A percentile compares a stretch with the other conserved stretches of the same genome.
These are phyloP conservation scores for Pseudomyrmex dendroicus DNA, from an alignment of 1,140 invertebrate genomes.

Conservation along the genomic window DNA sequence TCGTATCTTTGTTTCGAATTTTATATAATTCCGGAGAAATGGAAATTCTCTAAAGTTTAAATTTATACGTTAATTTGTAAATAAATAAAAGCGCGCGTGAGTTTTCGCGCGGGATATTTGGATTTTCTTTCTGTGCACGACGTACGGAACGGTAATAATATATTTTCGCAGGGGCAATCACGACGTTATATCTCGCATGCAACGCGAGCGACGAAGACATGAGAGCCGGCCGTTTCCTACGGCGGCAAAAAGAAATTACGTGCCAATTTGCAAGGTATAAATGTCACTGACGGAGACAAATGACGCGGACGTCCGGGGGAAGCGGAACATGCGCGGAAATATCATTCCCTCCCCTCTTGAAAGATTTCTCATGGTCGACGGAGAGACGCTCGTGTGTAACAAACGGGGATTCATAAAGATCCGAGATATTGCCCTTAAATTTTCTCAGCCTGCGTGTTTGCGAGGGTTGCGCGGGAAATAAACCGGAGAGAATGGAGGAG, in stretches of 20 bases:
- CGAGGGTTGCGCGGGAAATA: background rate
- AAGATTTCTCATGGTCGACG: constrained; percentile 39
- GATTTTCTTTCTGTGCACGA: background rate
- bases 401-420: constrained; percentile 54
- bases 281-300: constrained; percentile 49
- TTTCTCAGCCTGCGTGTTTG: constrained; percentile 1
- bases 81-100: background rate
- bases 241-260: constrained; percentile 35
- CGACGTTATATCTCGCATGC: background rate
- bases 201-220: background rate
- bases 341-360: constrained; percentile 41
- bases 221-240: constrained; percentile 10
- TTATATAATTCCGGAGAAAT: constrained; percentile 18
- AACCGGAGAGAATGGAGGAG: background rate
- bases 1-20: constrained; percentile 3
- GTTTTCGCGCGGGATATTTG: background rate
- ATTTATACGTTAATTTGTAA: background rate
- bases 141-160: background rate
- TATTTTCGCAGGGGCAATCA: background rate
- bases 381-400: constrained; percentile 22
- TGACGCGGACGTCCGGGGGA: constrained; percentile 23
- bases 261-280: constrained; percentile 52
- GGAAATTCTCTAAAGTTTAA: background rate
- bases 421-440: constrained; percentile 38
- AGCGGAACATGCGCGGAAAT: constrained; percentile 32